Conservation (phyloP, 2,888 invertebrate species). For the Standfussiana lucernea region DNA sequence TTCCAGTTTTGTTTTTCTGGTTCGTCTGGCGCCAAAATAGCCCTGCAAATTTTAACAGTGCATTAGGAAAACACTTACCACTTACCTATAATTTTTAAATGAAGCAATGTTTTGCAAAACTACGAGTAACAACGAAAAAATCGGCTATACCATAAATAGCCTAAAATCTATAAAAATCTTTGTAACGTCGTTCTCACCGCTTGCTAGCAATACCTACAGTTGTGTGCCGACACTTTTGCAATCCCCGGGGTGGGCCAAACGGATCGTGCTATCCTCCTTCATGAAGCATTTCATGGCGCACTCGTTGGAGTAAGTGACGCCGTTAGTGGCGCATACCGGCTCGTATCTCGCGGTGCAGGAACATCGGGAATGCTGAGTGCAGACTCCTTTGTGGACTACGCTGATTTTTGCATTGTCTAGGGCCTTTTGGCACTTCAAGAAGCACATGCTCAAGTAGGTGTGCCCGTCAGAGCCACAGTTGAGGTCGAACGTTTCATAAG, state of each 20-base stretch:
- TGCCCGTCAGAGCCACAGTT: constrained; percentile 93
- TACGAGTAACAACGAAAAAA: neutral
- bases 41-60: neutral
- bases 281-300: constrained; percentile 62
- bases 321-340: constrained; percentile 93
- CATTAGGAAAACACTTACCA: neutral
- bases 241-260: constrained; percentile 3
- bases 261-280: constrained; percentile 11
- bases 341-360: constrained; percentile 7
- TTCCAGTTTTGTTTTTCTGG: neutral
- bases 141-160: neutral
- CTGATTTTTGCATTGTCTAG: neutral
- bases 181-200: neutral
- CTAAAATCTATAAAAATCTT: neutral
- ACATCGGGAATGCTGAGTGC: constrained; percentile 17
- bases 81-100: neutral
- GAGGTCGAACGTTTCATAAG: constrained; percentile 73
- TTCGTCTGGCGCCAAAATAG: fast-evolving
- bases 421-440: constrained; percentile 52
- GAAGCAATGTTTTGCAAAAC: neutral
- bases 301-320: constrained; percentile 92
- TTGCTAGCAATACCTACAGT: neutral
- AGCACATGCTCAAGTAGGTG: constrained; percentile 91
- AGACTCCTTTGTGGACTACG: constrained; percentile 24
- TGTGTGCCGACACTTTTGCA: constrained; percentile 6